Evolutionary conservation across 2,797 vertebrate species (phyloP).

Genomic region (Echeneis naucrates): DNA sequence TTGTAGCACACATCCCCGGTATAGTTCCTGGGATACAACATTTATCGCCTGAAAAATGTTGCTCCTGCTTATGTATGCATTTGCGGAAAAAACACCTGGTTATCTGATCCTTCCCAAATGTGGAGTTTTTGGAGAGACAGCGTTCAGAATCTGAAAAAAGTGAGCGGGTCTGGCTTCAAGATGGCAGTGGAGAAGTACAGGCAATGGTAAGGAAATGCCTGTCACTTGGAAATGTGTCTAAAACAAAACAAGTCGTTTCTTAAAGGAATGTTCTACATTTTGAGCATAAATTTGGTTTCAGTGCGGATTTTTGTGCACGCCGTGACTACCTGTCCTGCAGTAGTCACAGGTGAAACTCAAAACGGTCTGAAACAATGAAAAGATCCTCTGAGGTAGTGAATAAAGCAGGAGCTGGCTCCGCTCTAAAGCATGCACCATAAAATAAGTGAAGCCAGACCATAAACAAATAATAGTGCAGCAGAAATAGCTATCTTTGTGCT

Average conservation of each 20-base stretch:
- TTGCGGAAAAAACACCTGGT: background rate
- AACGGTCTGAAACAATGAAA: no score
- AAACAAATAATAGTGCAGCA: conserved; percentile 14
- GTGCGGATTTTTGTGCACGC: conserved; percentile 11
- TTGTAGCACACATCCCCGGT: conserved; percentile 31
- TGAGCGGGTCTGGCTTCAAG: background rate
- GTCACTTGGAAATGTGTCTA: background rate
- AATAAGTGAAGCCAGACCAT: conserved; percentile 24
- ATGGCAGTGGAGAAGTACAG: background rate
- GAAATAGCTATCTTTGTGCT: conserved; percentile 28
- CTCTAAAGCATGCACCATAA: background rate
- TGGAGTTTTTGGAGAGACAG: background rate
- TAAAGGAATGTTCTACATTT: conserved; percentile 2
- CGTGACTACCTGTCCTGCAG: conserved; percentile 1
- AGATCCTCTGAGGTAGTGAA: conserved; percentile 3
- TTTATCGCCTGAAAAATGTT: background rate
- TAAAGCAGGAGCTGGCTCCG: conserved; percentile 10
- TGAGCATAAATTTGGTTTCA: conserved; percentile 14
- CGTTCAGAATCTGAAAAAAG: background rate
- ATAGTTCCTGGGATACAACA: conserved; percentile 19
- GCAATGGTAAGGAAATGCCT: background rate
- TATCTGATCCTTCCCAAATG: background rate
- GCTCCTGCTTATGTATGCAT: background rate
- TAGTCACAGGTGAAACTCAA: no score
- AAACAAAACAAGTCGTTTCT: background rate